Evolutionary conservation across 30 jellyfish, hydroid and myxozoan genomes (phyloP).

Genomic region (Hydractinia echinata): DNA sequence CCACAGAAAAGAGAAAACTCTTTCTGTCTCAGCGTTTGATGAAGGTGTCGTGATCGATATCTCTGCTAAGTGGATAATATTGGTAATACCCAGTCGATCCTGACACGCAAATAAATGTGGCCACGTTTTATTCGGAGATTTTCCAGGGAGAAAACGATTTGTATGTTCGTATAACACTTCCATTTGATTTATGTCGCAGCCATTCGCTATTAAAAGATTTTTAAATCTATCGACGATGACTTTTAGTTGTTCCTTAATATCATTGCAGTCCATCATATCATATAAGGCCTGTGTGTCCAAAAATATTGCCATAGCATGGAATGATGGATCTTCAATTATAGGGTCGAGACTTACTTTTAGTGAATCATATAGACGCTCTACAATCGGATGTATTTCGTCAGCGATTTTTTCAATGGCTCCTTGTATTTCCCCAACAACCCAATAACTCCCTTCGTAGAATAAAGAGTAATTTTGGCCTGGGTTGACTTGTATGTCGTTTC

Average conservation of each 20-base stretch:
- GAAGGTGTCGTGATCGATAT: no score
- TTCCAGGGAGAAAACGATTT: no score
- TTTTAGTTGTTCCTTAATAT: no score
- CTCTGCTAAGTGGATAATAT: no score
- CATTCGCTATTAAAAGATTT: neutral
- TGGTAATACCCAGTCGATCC: no score
- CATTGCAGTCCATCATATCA: neutral
- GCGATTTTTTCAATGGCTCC: neutral
- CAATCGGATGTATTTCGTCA: neutral
- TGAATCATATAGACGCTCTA: neutral
- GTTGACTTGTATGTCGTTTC: neutral
- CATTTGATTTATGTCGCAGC: neutral
- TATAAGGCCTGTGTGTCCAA: slow-evolving; percentile 2
- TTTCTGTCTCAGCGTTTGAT: no score
- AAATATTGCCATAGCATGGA: neutral
- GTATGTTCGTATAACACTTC: no score
- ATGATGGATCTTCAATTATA: neutral
- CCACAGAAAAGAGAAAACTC: no score
- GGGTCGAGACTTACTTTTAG: neutral
- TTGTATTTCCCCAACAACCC: neutral
- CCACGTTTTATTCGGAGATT: no score
- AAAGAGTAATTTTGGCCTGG: neutral
- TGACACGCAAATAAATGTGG: no score
- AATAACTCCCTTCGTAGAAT: neutral
- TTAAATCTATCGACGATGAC: neutral